phyloP scores from a whole-genome alignment of 2,113 vertebrate species.

The Ameiurus melas region DNA sequence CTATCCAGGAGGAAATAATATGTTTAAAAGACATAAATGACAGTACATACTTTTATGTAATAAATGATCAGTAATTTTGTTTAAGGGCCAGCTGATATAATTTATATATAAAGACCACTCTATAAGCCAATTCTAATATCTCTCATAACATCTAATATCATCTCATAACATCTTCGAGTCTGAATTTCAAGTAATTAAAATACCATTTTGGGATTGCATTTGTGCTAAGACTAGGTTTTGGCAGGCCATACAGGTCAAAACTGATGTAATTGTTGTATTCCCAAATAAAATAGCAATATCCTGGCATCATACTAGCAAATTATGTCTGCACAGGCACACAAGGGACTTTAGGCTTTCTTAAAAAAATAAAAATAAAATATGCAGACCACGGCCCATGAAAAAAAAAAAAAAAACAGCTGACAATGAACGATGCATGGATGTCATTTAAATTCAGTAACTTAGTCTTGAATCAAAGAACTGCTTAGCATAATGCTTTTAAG shows the following conservation, averaged over 20 bases:
- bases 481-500: not conserved
- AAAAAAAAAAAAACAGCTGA: not conserved
- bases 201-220: not conserved
- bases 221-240: not conserved
- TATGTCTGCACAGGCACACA: not conserved
- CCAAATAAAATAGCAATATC: not conserved
- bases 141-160: not conserved
- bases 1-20: not conserved
- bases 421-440: not conserved
- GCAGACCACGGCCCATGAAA: not conserved
- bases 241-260: not conserved
- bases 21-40: not conserved
- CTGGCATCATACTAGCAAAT: constrained; percentile 1
- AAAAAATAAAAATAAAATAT: not conserved
- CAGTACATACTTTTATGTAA: not conserved
- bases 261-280: not conserved
- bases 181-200: not conserved
- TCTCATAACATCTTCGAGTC: no score
- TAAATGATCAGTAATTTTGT: not conserved
- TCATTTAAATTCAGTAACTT: constrained; percentile 14
- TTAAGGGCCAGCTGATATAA: not conserved
- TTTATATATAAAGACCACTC: no score
- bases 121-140: not conserved
- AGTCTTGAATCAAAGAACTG: constrained; percentile 1
- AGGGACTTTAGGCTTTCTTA: not conserved